Evolutionary conservation across 2,888 invertebrate genomes (phyloP), one percentile per base, ranked within the genome.

Genomic region (Sipha maydis): DNA sequence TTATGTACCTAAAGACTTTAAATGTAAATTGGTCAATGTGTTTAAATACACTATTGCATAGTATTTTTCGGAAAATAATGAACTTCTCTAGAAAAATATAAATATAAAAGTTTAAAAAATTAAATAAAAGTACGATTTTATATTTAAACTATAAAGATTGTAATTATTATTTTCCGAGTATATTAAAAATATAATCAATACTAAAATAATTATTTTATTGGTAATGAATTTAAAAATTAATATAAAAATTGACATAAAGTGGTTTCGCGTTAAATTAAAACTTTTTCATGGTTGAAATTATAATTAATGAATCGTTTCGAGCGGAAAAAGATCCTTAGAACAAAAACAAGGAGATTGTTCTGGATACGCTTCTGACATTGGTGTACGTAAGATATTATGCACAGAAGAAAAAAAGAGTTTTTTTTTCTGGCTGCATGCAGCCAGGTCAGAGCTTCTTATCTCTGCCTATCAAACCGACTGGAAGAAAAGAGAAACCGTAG

Each of bases 381-480:
- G 17, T 61, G n/a, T 38, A 34, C 34, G 25, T 79, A 25, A 61
- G 61, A 38, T 67, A 34, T 34, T 34, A n/a, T 34, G 25, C 38
- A 19, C n/a, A 79, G 9, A 61, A 17, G 38, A 48, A 14, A 48
- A 48, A 48, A 48, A 48, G 38, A 67, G 38, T 38, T 80, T 31
- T 61, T 56, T 69, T 80, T 71, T 71, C 48, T 71, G 48, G 25
- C 48, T 7, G 11, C 14, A 14, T 25, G 31, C 19, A 28, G 71
- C 28, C 4, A 21, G 71, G 48, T 14, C 48, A 83, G 31, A 71
- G 8, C 34, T 3, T 14, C 71, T 83, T 83, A 83, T 83, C 83
- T 83, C 14, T 31, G 28, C 48, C 54, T 8, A n/a, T 8, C 41
- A 21, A 21, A 38, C 28, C 11, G 34, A 48, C 21, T 1, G 8